phyloP scores from a whole-genome alignment of 2,113 vertebrate genomes.

The Eretmochelys imbricata region DNA sequence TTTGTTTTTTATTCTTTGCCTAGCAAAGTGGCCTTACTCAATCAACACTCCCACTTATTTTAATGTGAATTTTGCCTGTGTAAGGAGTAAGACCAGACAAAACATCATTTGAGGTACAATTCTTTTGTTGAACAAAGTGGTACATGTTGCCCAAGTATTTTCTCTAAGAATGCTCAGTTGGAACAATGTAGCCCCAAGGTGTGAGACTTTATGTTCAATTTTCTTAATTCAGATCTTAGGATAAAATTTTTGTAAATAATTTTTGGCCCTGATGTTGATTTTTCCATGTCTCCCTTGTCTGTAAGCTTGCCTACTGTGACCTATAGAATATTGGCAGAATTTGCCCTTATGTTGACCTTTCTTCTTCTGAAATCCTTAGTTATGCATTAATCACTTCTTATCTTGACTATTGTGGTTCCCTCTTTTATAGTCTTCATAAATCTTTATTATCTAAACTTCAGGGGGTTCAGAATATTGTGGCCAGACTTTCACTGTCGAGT shows the following conservation, averaged over 20 bases:
- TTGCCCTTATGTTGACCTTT: neutral
- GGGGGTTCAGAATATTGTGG: neutral
- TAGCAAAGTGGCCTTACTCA: neutral
- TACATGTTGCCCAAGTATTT: neutral
- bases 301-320: neutral
- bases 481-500: neutral
- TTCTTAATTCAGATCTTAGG: neutral
- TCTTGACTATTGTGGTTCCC: neutral
- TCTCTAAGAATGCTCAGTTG: neutral
- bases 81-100: neutral
- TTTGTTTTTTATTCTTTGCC: neutral
- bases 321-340: neutral
- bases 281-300: neutral
- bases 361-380: neutral
- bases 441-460: neutral
- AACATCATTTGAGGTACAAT: neutral
- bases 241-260: neutral
- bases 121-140: neutral
- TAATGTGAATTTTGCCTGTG: neutral
- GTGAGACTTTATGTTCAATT: neutral
- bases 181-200: neutral
- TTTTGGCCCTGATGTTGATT: neutral
- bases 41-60: neutral
- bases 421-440: slow-evolving; percentile 14
- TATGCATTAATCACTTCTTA: neutral